Conservation (phyloP, 2,888 invertebrate species). For the Sarcophaga variegata region DNA sequence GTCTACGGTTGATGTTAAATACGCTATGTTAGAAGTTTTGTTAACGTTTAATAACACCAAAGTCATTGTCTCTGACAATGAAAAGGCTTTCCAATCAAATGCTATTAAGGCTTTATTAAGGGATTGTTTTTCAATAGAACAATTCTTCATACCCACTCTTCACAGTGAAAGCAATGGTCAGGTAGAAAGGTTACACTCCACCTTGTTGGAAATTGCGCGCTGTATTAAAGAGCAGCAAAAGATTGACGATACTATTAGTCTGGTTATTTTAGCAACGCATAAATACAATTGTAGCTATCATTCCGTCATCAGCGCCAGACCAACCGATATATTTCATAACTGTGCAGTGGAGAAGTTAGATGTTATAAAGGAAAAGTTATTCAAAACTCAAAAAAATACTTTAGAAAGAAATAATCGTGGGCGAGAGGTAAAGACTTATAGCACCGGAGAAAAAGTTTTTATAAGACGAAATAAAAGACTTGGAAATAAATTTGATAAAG, state of each 20-base stretch:
- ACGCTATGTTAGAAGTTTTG: constrained; percentile 31
- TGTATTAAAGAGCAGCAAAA: constrained; percentile 63
- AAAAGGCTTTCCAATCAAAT: constrained; percentile 51
- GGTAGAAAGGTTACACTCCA: constrained; percentile 59
- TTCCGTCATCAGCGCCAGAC: constrained; percentile 52
- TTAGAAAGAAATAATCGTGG: constrained; percentile 39
- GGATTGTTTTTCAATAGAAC: constrained; percentile 41
- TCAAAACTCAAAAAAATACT: constrained; percentile 37
- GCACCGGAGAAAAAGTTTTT: constrained; percentile 50
- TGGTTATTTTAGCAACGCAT: constrained; percentile 55
- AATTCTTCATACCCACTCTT: constrained; percentile 22
- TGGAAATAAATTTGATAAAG: constrained; percentile 50
- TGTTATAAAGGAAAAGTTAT: constrained; percentile 25
- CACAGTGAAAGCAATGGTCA: constrained; percentile 60
- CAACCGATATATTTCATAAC: constrained; percentile 42
- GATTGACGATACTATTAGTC: constrained; percentile 55
- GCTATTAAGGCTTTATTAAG: constrained; percentile 29
- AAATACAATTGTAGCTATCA: constrained; percentile 60
- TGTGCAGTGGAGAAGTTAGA: constrained; percentile 16
- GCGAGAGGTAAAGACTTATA: constrained; percentile 41
- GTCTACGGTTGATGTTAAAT: constrained; percentile 40
- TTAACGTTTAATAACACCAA: constrained; percentile 44
- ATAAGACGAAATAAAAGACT: constrained; percentile 36
- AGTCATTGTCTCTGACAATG: constrained; percentile 56
- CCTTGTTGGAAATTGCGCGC: constrained; percentile 54